Conservation (phyloP, 2,797 vertebrate species). For the Strix occidentalis region DNA sequence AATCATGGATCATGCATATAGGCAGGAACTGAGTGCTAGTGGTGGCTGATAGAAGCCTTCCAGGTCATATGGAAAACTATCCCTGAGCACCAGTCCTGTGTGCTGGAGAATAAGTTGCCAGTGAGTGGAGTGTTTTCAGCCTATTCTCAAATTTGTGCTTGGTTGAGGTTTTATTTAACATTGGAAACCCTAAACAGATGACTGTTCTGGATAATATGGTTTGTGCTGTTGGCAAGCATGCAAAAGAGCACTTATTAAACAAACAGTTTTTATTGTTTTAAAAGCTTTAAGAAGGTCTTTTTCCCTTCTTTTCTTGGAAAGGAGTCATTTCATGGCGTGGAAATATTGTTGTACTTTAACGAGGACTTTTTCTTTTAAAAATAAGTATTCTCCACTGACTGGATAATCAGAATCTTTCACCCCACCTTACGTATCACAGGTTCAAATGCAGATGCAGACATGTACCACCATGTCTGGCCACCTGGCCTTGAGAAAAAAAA, state of each 20-base stretch:
- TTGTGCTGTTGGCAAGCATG: constrained; percentile 45
- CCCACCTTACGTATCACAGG: background rate
- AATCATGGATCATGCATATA: background rate
- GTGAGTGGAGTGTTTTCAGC: background rate
- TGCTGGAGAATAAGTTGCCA: background rate
- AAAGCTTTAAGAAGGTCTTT: constrained; percentile 25
- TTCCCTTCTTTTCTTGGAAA: constrained; percentile 19
- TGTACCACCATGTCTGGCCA: background rate
- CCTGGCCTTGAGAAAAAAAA: background rate
- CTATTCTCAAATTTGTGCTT: constrained; percentile 45
- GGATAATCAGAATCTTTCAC: background rate
- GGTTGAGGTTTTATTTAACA: constrained; percentile 44
- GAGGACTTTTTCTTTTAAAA: constrained; percentile 15
- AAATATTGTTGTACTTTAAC: background rate
- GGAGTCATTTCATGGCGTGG: background rate
- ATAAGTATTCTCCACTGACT: background rate
- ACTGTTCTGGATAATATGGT: constrained; percentile 31
- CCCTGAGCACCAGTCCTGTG: background rate
- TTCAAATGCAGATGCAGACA: background rate
- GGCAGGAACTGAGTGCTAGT: background rate
- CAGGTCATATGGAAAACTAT: background rate
- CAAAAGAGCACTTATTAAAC: constrained; percentile 63
- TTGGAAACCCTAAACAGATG: constrained; percentile 43
- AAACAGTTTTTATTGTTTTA: constrained; percentile 64
- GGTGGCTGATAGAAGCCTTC: background rate